Evolutionary conservation across 92 coral and sea anemone species (phyloP), one percentile per base, ranked within the genome.

Genomic region (Siderastrea siderea): DNA sequence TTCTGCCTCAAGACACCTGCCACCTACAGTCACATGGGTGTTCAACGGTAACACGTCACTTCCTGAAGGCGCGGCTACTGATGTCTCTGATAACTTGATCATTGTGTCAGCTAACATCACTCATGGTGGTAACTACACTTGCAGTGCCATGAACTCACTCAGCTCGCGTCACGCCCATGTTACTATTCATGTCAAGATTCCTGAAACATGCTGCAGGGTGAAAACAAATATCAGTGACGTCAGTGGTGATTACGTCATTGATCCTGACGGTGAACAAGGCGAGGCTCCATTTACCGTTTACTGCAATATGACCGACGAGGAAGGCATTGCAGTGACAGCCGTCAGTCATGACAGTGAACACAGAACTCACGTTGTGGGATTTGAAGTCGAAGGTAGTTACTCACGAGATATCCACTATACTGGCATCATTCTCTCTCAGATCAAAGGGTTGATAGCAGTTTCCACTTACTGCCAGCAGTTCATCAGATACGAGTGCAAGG

Each of bases 261-360:
- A 81, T 69, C 76, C 77, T 68, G 86, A 81, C 44, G 86, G 52
- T 10, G 86, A 68, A 53, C 67, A 45, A 15, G 86, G 76, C 52
- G 74, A 14, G 62, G 63, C 63, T 71, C 80, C 91, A 10, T 70
- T 87, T 71, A 38, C 64, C 12, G 91, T 63, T 59, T 81, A 52
- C 59, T 87, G 90, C 12, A 68, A 87, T 51, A 79, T 87, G 90
- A 87, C 80, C 2, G 83, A 74, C 83, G 60, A 80, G 44, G 84
- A 43, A 7, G 75, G 84, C 2, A 38, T 80, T 26, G 84, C 75
- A 52, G 75, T 81, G 87, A 81, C 91, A 81, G 85, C 47, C 68
- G 85, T 87, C 64, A 77, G 87, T 50, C 91, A 87, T 43, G 82
- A 87, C 81, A 87, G 90, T 19, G 91, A 79, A 26, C n/a, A 58